Percentiles rank a stretch among this genome's conserved stretches.
phyloP scores from a whole-genome alignment of 2,113 vertebrate species.

The Tetraodon nigroviridis region DNA sequence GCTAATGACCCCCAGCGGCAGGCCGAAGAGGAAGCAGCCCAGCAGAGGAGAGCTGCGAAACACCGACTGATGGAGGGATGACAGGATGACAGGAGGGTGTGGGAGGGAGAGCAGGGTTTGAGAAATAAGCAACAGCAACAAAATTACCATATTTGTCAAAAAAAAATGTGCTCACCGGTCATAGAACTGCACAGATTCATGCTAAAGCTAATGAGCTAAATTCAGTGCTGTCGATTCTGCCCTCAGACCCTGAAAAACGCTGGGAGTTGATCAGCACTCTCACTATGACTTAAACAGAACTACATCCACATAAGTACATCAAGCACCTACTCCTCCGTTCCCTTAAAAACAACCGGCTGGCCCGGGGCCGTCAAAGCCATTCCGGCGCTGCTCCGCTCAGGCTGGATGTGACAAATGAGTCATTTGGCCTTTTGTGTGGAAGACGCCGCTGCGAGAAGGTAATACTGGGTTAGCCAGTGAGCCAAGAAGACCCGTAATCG shows the following conservation, averaged over 20 bases:
- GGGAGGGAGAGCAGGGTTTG: background rate
- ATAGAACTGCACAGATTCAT: too few species aligned
- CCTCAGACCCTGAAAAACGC: too few species aligned
- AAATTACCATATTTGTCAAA: too few species aligned
- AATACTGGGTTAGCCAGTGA: conserved; percentile 26
- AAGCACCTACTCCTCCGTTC: background rate
- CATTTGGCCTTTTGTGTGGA: conserved; percentile 28
- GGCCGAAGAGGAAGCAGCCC: conserved; percentile 96
- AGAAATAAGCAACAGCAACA: background rate
- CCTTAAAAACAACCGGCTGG: background rate
- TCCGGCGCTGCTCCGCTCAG: conserved; percentile 17
- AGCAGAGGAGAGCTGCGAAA: conserved; percentile 94
- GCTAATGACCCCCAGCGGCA: conserved; percentile 95
- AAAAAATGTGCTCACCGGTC: too few species aligned
- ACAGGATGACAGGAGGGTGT: background rate
- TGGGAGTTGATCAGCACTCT: too few species aligned
- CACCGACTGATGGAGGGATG: conserved; percentile 79
- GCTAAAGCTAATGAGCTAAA: too few species aligned
- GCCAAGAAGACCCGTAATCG: conserved; percentile 31
- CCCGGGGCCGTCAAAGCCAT: conserved; percentile 5
- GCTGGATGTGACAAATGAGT: conserved; percentile 25
- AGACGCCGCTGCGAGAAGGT: conserved; percentile 29
- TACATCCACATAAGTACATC: conserved; percentile 5
- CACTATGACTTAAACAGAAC: too few species aligned
- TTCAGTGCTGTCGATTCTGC: too few species aligned